Base-by-base conservation (phyloP, 2,113 vertebrate species). In the Girardinichthys multiradiatus region DNA sequence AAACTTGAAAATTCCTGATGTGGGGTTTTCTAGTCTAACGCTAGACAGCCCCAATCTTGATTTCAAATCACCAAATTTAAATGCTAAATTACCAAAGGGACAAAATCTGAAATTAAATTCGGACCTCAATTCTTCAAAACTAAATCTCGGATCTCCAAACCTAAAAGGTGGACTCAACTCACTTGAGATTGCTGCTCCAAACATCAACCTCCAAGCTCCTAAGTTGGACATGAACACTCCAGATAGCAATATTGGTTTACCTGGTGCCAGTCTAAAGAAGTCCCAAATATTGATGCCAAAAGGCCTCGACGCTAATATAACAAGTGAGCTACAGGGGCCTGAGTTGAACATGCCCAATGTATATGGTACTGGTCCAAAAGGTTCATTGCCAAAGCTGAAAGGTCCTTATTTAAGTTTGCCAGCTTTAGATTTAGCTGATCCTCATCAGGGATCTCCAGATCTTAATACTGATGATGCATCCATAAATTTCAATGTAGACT, bases 151-250 rank as follows among this genome's bases (percentile, higher is more conserved):
- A 65, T 29, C 58, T 29, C 86, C 90, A 72, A 90, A 84, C 31
- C 62, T 90, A 2, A 92, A 93, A 78, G 75, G 83, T 59, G 88
- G 74, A n/a, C 27, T 92, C 1, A 33, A 89, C 68, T 26, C 42
- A 26, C 80, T 86, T 1, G 74, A 83, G 4, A 3, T 83, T 3
- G 63, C 48, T 19, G 72, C 83, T 19, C 84, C 90, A 76, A 74
- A 85, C 6, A n/a, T 85, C 37, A 70, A 91, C 63, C 26, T 89
- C 1, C 86, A 88, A 37, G 60, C 80, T 65, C 85, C 92, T 3
- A 84, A 73, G 26, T 72, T 91, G 12, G 72, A 91, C 51, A 57
- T 80, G 24, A 71, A 85, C 26, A 15, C 66, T 35, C 70, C 89
- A 71, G 72, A 90, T 57, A 2, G 83, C 5, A 72, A 82, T 33